phyloP scores from a whole-genome alignment of 1,140 invertebrate species.

The Mizuhopecten yessoensis region DNA sequence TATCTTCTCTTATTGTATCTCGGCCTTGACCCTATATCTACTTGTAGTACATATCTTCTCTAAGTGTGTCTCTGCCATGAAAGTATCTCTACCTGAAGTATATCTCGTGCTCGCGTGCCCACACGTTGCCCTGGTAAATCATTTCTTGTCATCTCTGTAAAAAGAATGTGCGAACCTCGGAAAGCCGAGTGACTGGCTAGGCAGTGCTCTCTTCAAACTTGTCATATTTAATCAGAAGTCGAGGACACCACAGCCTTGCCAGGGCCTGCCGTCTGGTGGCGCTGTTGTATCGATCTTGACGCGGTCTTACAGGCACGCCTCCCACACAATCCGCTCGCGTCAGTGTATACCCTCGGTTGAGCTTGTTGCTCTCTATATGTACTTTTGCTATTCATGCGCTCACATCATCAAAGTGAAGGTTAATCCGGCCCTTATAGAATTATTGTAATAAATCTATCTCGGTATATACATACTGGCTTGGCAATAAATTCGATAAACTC shows the following conservation, averaged over 20 bases:
- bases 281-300: background rate
- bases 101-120: background rate
- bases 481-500: background rate
- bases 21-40: background rate
- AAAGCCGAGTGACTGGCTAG: background rate
- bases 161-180: background rate
- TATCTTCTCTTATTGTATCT: no score
- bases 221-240: constrained; percentile 10
- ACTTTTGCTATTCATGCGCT: background rate
- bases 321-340: background rate
- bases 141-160: background rate
- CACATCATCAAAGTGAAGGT: background rate
- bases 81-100: background rate
- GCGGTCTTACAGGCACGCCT: background rate
- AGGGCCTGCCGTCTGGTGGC: background rate
- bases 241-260: background rate
- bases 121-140: background rate
- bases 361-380: background rate
- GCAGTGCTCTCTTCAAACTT: background rate
- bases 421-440: background rate
- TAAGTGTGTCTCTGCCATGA: background rate
- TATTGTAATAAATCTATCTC: background rate
- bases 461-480: background rate
- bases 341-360: background rate
- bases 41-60: no score